Evolutionary conservation across 2,113 vertebrate species (phyloP).

Genomic region (Leptobrachium leishanense): DNA sequence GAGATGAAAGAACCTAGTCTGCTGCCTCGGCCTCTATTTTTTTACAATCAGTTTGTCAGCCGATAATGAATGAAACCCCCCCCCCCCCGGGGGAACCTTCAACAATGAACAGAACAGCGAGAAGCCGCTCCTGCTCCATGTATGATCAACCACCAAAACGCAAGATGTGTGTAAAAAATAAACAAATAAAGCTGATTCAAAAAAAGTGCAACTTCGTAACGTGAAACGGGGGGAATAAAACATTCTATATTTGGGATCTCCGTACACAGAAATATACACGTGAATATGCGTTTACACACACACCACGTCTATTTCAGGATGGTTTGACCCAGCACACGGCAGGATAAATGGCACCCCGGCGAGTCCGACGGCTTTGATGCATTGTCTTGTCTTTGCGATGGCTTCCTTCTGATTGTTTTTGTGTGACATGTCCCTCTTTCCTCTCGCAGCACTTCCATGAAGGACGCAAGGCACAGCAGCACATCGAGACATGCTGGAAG

Average conservation of each 20-base stretch:
- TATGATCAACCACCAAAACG: too few species aligned
- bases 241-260: not conserved
- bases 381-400: not conserved
- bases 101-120: too few species aligned
- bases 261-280: not conserved
- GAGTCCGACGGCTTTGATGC: not conserved
- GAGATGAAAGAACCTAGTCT: too few species aligned
- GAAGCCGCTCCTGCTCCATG: too few species aligned
- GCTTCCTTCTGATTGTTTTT: not conserved
- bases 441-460: constrained; percentile 87
- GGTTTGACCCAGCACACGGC: not conserved
- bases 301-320: not conserved
- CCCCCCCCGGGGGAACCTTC: too few species aligned
- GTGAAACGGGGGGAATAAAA: not conserved
- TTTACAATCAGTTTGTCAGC: too few species aligned
- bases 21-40: too few species aligned
- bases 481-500: constrained; percentile 94
- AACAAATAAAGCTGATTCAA: too few species aligned
- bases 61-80: too few species aligned
- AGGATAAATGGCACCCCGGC: not conserved
- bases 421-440: constrained; percentile 7
- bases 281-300: not conserved
- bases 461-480: constrained; percentile 93
- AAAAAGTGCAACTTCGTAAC: too few species aligned
- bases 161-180: too few species aligned